Evolutionary conservation across 2,797 vertebrate genomes (phyloP).

Genomic region (Dendrocincla tyrannina): DNA sequence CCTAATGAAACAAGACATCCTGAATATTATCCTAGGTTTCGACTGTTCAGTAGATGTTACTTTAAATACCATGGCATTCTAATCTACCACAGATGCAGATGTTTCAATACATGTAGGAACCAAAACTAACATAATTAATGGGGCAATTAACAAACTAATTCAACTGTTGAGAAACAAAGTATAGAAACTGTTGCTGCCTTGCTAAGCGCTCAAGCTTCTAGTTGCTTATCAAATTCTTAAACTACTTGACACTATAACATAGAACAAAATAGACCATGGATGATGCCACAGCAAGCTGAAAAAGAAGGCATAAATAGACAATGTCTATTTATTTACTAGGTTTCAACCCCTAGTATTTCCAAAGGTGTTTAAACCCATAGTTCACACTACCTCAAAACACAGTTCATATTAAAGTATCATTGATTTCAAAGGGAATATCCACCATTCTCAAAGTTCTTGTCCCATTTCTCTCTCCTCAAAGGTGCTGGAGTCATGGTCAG

Average conservation of each 20-base stretch:
- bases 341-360: background rate
- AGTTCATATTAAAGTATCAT: background rate
- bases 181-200: background rate
- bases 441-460: background rate
- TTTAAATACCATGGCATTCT: background rate
- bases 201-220: background rate
- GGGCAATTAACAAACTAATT: background rate
- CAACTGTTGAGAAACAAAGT: background rate
- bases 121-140: background rate
- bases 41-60: background rate
- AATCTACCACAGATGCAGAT: background rate
- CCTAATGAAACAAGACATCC: background rate
- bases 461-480: background rate
- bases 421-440: background rate
- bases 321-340: too few relatives aligned
- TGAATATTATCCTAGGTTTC: background rate
- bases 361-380: background rate
- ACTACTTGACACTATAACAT: background rate
- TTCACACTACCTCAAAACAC: background rate
- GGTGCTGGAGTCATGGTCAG: background rate
- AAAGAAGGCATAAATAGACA: background rate
- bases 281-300: background rate
- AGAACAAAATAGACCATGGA: background rate
- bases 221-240: background rate
- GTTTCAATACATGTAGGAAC: background rate